These are phyloP conservation scores for Columba livia DNA, from an alignment of 2,113 vertebrate species.

Conservation along the genomic window DNA sequence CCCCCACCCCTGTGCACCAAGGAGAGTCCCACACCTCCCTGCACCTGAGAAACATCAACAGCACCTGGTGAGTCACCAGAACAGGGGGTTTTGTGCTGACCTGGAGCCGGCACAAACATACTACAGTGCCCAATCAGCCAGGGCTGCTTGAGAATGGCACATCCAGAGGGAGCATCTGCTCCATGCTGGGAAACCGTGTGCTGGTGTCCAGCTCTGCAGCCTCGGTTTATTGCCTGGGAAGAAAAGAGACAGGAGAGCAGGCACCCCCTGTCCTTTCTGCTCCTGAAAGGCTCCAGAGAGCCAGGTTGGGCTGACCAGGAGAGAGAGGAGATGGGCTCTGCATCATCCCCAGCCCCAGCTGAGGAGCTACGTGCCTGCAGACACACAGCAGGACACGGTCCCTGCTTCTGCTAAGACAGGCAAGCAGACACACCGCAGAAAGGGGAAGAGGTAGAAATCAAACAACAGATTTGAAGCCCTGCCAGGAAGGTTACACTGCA, in stretches of 20 bases:
- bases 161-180: background rate
- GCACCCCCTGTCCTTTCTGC: background rate
- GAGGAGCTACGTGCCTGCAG: background rate
- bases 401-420: background rate
- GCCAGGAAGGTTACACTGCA: background rate
- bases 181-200: fast-evolving
- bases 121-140: background rate
- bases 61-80: background rate
- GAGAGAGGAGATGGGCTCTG: fast-evolving
- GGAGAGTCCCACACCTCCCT: background rate
- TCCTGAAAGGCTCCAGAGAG: background rate
- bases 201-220: background rate
- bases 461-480: background rate
- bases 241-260: background rate
- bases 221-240: background rate
- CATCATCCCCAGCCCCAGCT: fast-evolving
- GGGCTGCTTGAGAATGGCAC: fast-evolving
- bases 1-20: background rate
- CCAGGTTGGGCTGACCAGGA: background rate
- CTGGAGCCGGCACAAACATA: background rate
- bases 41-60: background rate
- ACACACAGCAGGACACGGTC: background rate
- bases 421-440: background rate
- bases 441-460: background rate
- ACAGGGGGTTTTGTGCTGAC: background rate